Base-by-base conservation (phyloP, 2,797 vertebrate species). In the Orestias chungarensis region DNA sequence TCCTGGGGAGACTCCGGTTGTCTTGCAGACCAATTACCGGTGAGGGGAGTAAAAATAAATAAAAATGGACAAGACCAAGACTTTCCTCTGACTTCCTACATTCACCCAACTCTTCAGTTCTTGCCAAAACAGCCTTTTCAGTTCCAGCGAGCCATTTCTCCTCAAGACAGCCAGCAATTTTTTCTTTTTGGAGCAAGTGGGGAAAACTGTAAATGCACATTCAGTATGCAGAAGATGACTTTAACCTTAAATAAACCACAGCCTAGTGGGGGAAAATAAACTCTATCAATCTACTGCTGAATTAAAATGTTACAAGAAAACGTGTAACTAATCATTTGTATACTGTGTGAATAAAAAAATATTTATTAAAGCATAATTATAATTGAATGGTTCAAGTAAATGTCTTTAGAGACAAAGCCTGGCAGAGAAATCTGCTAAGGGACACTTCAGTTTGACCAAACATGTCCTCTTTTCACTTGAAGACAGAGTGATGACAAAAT, bases 1-100 rank as follows among this genome's bases (percentile, higher is more conserved):
- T 80, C 76, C 55, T 76, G 54, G 5, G 64, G 46, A 74, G 59
- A 79, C 68, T 81, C 78, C 71, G 20, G 69, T 71, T 76, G 61
- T 75, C 84, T 72, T 80, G 75, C 72, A 81, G 54, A 64, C 61
- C 72, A 73, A 78, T 82, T 83, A 78, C 20, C 40, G 40, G 33
- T 29, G 50, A 40, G n/a, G 20, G 8, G 17, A 35, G 23, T 59
- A 35, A 59, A 59, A 57, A 23, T n/a, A 23, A 27, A 43, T 69
- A 73, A 69, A 71, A 71, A 83, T 70, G 1, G 78, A 78, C 2
- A 40, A 44, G 47, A 43, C 0, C 20, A 17, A 49, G 69, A 69
- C 75, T 79, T 73, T 76, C 71, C 54, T 62, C 49, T 42, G 46
- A 84, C 69, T 74, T 82, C n/a, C 55, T 43, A 18, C 77, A 67